phyloP scores from a whole-genome alignment of 2,888 invertebrate species.

The Amblyteles armatorius region DNA sequence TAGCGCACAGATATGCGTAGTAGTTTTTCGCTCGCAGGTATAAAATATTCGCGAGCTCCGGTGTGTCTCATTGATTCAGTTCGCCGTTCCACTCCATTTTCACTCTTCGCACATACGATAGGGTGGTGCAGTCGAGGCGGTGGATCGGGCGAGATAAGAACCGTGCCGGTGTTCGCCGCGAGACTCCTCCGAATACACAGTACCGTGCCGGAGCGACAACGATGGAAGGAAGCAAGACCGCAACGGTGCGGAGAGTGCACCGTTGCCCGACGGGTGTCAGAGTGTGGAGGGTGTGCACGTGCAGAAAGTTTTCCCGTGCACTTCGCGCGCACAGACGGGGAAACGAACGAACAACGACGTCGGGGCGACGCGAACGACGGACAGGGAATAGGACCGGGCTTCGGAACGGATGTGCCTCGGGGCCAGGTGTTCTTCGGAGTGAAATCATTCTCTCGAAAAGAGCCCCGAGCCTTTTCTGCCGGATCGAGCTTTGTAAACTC shows the following conservation, averaged over 20 bases:
- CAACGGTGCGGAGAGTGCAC: neutral
- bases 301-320: conserved; percentile 52
- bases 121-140: conserved; percentile 29
- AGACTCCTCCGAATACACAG: conserved; percentile 52
- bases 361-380: conserved; percentile 5
- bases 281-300: neutral
- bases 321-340: conserved; percentile 11
- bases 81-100: conserved; percentile 39
- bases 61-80: conserved; percentile 52
- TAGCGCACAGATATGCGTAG: neutral
- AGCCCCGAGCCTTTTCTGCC: conserved; percentile 34
- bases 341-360: conserved; percentile 47
- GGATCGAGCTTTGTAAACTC: conserved; percentile 8
- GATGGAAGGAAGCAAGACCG: conserved; percentile 11
- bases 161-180: conserved; percentile 46
- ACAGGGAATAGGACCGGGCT: conserved; percentile 24
- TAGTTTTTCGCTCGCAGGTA: neutral
- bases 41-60: conserved; percentile 11
- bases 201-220: neutral
- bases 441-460: conserved; percentile 56
- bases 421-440: conserved; percentile 44
- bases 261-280: conserved; percentile 10
- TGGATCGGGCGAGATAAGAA: conserved; percentile 59
- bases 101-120: conserved; percentile 20
- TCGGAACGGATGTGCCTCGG: conserved; percentile 41